Evolutionary conservation across 2,113 vertebrate genomes (phyloP), one percentile per base, ranked within the genome.

Genomic region (Siniperca knerii): DNA sequence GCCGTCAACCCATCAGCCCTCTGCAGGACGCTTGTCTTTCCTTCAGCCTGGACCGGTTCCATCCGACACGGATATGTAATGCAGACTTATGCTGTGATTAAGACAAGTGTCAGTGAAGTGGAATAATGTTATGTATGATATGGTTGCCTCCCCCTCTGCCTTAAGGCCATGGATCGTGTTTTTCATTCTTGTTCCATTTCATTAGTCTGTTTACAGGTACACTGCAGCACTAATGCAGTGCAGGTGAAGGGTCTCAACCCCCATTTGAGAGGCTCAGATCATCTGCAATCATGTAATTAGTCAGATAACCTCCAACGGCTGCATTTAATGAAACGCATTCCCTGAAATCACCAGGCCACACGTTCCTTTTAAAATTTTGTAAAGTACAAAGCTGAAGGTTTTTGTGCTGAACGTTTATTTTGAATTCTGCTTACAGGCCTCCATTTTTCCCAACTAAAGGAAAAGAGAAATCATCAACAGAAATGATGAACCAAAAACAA

Each of bases 241-340:
- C 11, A 84, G 86, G 77, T 86, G 74, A 84, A 81, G 64, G 33
- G 50, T 44, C 48, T 40, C 48, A 72, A 3, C 74, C 65, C 3
- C 57, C 66, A 29, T 35, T 7, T n/a, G 46, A 5, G 81, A 69
- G 65, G 18, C 21, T 57, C 35, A 0, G 5, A 72, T 72, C 58
- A 12, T 44, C 77, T 37, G 46, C 64, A 64, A 29, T 62, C 64
- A 62, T 16, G 11, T 37, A 62, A 80, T 82, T 82, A 35, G 67
- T 57, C 42, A 55, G 33, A 67, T 48, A 44, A 79, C 77, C 83
- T 79, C 9, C 25, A 35, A 64, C 0, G 12, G 33, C 79, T 72
- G 15, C 20, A 2, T 82, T 48, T 60, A n/a, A 76, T 29, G 11
- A 58, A 62, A 50, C 44, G 48, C 48, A 12, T 16, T 57, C 33